Evolutionary conservation across 2,797 vertebrate genomes (phyloP), one percentile per base, ranked within the genome.

Genomic region (Channa striata): DNA sequence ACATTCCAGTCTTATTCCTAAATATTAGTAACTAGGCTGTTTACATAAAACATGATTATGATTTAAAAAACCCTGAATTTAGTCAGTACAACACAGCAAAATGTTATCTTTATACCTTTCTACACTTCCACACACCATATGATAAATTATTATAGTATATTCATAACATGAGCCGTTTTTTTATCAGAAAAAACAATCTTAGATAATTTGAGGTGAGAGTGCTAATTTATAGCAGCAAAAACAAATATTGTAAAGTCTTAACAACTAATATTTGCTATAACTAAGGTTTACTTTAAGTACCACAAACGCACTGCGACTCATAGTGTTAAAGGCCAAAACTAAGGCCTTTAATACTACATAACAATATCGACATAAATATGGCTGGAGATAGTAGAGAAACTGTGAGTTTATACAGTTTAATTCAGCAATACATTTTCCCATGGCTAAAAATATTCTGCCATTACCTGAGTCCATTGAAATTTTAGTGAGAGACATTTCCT

Each of bases 381-480:
- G 34, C 47, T 64, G 21, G 14, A 9, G 25, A 40, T 33, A 65
- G 30, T 3, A 67, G 33, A 53, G 44, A 13, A 14, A 11, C 25
- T 47, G 30, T 16, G 46, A 59, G 48, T 70, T 76, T 57, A 17
- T 74, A 68, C 70, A 57, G 25, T 51, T 80, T 77, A 66, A 84
- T 86, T 40, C 78, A 79, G 42, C 74, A 71, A 72, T 67, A 86
- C 79, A 80, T 87, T 74, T 76, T 79, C 68, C 62, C 30, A 25
- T 20, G 6, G 68, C 83, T 93, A 83, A 80, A 89, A 87, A 86
- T 89, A 91, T 81, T 82, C 65, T 52, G 6, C 74, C 71, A 71
- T 78, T 70, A 80, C 37, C 60, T 53, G 76, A 57, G n/a, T 48
- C 80, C 87, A 88, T 90, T 83, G 80, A 12, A 13, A 20, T 59